Evolutionary conservation across 1,140 invertebrate species (phyloP).

Genomic region (Condylostylus longicornis): DNA sequence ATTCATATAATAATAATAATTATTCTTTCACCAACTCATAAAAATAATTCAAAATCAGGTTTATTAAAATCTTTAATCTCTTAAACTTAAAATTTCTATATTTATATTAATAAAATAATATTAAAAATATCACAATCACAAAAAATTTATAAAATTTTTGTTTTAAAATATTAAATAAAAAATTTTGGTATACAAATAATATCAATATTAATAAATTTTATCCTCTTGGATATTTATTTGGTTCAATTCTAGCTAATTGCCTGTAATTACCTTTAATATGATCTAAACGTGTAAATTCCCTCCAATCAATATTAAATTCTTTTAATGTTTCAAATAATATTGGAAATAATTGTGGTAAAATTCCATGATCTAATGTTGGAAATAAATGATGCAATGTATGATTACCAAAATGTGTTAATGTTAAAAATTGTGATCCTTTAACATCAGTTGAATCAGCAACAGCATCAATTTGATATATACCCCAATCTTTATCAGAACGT

Average conservation of each 20-base stretch:
- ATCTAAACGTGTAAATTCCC: constrained; percentile 39
- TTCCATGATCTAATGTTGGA: constrained; percentile 61
- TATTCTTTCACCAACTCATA: too few species aligned
- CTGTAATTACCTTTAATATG: constrained; percentile 49
- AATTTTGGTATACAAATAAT: too few species aligned
- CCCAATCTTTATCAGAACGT: constrained; percentile 51
- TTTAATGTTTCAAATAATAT: constrained; percentile 46
- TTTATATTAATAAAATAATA: too few species aligned
- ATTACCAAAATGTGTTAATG: constrained; percentile 56
- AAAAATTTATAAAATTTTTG: too few species aligned
- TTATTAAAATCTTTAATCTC: too few species aligned
- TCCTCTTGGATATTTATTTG: constrained; percentile 29
- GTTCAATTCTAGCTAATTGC: constrained; percentile 38
- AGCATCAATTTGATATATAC: constrained; percentile 59
- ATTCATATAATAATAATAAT: too few species aligned
- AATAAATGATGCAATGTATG: constrained; percentile 68
- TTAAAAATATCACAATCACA: too few species aligned
- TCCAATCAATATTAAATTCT: constrained; percentile 46
- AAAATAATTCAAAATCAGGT: too few species aligned
- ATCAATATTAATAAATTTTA: too few species aligned
- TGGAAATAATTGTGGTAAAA: constrained; percentile 45
- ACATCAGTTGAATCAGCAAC: constrained; percentile 54
- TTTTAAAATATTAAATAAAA: too few species aligned
- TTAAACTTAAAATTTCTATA: too few species aligned
- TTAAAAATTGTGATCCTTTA: constrained; percentile 46